Base-by-base conservation (phyloP, 2,797 vertebrate species). In the Gambelia wislizenii region DNA sequence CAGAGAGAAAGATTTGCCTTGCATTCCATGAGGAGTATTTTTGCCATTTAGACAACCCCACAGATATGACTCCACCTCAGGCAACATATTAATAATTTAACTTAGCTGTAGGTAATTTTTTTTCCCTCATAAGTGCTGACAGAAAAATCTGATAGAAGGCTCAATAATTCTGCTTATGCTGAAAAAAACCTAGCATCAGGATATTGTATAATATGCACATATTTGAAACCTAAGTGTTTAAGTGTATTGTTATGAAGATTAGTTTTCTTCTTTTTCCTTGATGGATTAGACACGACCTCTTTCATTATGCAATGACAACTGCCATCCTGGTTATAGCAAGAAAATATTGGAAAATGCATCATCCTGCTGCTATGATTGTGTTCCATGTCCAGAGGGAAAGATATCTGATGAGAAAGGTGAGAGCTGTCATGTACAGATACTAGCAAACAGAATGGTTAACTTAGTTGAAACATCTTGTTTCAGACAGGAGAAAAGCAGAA, bases 21-120 rank as follows among this genome's bases (percentile, higher is more conserved):
- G n/a, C n/a, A n/a, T n/a, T n/a, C n/a, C n/a, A n/a, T n/a, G n/a
- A n/a, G n/a, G n/a, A n/a, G n/a, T n/a, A n/a, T n/a, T n/a, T n/a
- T n/a, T n/a, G n/a, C n/a, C n/a, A n/a, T n/a, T n/a, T n/a, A n/a
- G n/a, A n/a, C n/a, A n/a, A n/a, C n/a, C n/a, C n/a, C 39, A 86
- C 56, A 77, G 76, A 27, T 18, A 52, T 27, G 6, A 59, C 30
- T 52, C 75, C 70, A 75, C 69, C 52, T 85, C 67, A 84, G 89
- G 39, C 74, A 56, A 13, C 70, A 86, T 27, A 87, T 90, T 12
- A 72, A 74, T 9, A 91, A 4, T 42, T 91, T 92, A 81, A 92
- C 86, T 83, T 87, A 94, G 69, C 70, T 92, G 49, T 93, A 88
- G 86, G 67, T 90, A 61, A 59, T 39, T 16, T 85, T 76, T 75